These are phyloP conservation scores for Sterrhoptilus dennistouni DNA, from an alignment of 2,113 vertebrate species.

Conservation along the genomic window DNA sequence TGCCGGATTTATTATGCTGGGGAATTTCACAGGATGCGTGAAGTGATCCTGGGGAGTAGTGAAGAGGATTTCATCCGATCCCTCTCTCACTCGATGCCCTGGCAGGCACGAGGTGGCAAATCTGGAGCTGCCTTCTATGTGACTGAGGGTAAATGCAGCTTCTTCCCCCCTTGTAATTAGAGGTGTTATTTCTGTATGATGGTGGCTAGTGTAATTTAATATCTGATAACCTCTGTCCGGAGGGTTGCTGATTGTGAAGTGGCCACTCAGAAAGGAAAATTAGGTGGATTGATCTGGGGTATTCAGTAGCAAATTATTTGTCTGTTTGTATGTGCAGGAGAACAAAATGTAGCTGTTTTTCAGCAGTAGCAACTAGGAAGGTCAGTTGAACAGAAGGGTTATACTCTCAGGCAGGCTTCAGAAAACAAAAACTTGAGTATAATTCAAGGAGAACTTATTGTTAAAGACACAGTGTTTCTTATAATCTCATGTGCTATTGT, in stretches of 20 bases:
- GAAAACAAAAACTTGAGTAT: not conserved
- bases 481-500: not conserved
- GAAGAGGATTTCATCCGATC: slow-evolving; percentile 95
- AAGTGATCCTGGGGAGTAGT: slow-evolving; percentile 90
- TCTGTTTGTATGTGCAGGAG: not conserved
- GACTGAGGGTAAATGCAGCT: slow-evolving; percentile 83
- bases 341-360: not conserved
- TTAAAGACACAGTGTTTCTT: not conserved
- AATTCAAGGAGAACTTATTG: not conserved
- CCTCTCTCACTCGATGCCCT: slow-evolving; percentile 93
- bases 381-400: not conserved
- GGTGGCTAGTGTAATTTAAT: not conserved
- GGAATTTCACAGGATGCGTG: slow-evolving; percentile 96
- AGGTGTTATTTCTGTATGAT: not conserved
- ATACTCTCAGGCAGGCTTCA: not conserved
- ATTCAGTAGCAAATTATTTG: not conserved
- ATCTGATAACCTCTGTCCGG: not conserved
- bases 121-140: slow-evolving; percentile 97
- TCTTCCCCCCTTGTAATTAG: not conserved
- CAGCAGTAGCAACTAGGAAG: not conserved
- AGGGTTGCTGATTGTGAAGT: not conserved
- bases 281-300: not conserved
- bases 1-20: slow-evolving; percentile 96
- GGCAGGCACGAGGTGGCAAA: slow-evolving; percentile 96
- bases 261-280: not conserved